Evolutionary conservation across 2,888 invertebrate species (phyloP).

Genomic region (Ennomos fuscantarius): DNA sequence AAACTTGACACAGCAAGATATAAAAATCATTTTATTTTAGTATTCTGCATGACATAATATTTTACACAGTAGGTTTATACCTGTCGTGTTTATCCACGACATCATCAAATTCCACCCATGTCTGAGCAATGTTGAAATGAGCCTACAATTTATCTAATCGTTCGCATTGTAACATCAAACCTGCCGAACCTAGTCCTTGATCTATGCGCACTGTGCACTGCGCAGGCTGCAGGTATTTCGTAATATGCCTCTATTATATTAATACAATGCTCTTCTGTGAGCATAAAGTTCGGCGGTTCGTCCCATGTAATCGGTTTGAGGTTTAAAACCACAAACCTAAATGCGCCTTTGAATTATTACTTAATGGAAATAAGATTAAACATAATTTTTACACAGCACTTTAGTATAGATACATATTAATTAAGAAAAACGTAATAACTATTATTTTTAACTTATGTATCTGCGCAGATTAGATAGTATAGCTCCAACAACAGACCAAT

Average conservation of each 20-base stretch:
- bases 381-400: too few species aligned
- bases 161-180: slow-evolving; percentile 60
- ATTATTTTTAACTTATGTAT: too few species aligned
- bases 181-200: slow-evolving; percentile 70
- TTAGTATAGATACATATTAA: too few species aligned
- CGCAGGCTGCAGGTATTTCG: slow-evolving; percentile 63
- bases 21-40: too few species aligned
- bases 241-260: slow-evolving; percentile 61
- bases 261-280: slow-evolving; percentile 59
- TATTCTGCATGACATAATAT: neutral
- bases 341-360: slow-evolving; percentile 5
- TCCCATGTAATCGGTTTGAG: slow-evolving; percentile 43
- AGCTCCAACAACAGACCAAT: too few species aligned
- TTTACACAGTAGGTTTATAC: neutral
- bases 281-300: slow-evolving; percentile 62
- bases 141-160: slow-evolving; percentile 62
- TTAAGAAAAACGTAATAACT: too few species aligned
- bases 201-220: slow-evolving; percentile 73
- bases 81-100: neutral
- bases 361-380: too few species aligned
- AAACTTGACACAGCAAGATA: too few species aligned
- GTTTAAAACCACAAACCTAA: slow-evolving; percentile 4
- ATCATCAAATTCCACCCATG: slow-evolving; percentile 31
- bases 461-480: too few species aligned
- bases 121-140: slow-evolving; percentile 38